A percentile compares a stretch with the other conserved stretches of the same genome.
phyloP scores from a whole-genome alignment of 2,888 invertebrate species.

The Choreutis nemorana region DNA sequence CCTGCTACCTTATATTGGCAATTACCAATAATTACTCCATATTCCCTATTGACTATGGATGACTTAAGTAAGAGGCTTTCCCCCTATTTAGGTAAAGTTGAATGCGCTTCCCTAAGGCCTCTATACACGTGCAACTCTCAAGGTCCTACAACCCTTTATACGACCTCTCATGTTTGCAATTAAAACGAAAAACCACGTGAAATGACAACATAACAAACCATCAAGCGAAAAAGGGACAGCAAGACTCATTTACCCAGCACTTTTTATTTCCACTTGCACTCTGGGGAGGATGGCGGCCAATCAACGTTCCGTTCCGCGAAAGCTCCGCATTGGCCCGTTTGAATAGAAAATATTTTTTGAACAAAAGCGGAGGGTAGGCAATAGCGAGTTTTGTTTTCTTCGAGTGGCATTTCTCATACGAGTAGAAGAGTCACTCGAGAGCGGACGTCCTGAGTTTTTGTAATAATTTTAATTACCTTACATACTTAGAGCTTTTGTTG shows the following conservation, averaged over 20 bases:
- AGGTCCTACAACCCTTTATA: constrained; percentile 60
- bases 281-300: constrained; percentile 61
- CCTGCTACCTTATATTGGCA: too few relatives aligned
- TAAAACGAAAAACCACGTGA: constrained; percentile 58
- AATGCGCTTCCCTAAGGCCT: constrained; percentile 42
- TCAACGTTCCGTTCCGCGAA: constrained; percentile 55
- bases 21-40: constrained; percentile 5
- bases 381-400: constrained; percentile 62
- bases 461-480: constrained; percentile 48
- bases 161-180: constrained; percentile 61
- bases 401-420: constrained; percentile 55
- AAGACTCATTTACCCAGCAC: constrained; percentile 59
- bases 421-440: constrained; percentile 39
- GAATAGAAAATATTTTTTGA: constrained; percentile 58
- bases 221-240: constrained; percentile 38
- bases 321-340: constrained; percentile 60
- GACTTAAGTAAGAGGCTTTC: constrained; percentile 39
- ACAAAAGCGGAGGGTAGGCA: constrained; percentile 62
- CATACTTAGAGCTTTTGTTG: constrained; percentile 34
- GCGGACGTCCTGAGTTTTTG: constrained; percentile 47
- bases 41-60: constrained; percentile 28
- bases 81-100: constrained; percentile 49
- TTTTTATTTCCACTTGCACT: constrained; percentile 61
- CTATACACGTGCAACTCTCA: constrained; percentile 59
- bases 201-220: constrained; percentile 26